phyloP scores from a whole-genome alignment of 2,113 vertebrate genomes.

The Osmerus eperlanus region DNA sequence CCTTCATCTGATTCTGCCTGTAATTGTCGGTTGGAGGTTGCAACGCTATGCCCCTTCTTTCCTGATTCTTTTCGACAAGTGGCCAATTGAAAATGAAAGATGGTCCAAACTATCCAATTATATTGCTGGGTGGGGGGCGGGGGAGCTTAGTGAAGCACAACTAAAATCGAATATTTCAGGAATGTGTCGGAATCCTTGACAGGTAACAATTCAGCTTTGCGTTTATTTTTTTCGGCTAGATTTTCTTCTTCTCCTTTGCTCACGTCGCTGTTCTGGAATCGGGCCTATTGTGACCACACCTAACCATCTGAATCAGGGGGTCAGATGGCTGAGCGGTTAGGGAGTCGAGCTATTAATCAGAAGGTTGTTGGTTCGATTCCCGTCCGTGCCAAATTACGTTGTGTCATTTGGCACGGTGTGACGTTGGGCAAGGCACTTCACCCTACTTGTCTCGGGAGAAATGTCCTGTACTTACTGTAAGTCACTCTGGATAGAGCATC shows the following conservation, averaged over 20 bases:
- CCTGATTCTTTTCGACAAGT: constrained; percentile 27
- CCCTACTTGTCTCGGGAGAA: too few relatives aligned
- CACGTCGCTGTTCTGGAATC: neutral
- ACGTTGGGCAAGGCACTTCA: too few relatives aligned
- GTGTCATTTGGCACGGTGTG: too few relatives aligned
- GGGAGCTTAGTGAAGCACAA: constrained; percentile 24
- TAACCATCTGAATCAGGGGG: too few relatives aligned
- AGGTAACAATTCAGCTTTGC: constrained; percentile 46
- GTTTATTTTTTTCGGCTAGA: constrained; percentile 29
- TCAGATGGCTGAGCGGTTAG: too few relatives aligned
- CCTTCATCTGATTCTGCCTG: neutral
- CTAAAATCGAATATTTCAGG: constrained; percentile 40
- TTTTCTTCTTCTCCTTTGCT: constrained; percentile 22
- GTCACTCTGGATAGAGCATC: too few relatives aligned
- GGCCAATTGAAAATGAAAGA: constrained; percentile 43
- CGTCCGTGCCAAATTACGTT: too few relatives aligned
- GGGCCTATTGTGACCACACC: neutral
- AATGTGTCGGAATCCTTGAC: constrained; percentile 27
- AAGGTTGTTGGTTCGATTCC: too few relatives aligned
- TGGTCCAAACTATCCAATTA: constrained; percentile 47
- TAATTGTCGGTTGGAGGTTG: constrained; percentile 1
- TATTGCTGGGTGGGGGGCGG: constrained; percentile 18
- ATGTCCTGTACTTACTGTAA: too few relatives aligned
- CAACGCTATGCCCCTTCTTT: neutral
- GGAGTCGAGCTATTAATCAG: too few relatives aligned